Evolutionary conservation across 1,140 invertebrate genomes (phyloP).

Genomic region (Temnothorax curvispinosus): DNA sequence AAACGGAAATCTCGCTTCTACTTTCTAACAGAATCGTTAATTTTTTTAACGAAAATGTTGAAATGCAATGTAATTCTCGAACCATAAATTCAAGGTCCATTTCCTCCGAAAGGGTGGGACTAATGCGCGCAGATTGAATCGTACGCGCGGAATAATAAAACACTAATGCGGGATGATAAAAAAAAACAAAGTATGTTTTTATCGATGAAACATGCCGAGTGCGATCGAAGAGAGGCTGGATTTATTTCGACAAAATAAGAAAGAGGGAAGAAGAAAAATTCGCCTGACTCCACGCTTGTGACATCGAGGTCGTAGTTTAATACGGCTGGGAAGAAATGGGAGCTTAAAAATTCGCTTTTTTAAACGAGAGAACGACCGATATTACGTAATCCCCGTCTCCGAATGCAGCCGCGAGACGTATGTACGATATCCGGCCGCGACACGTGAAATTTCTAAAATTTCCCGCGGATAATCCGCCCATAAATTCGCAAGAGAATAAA

Average conservation of each 20-base stretch:
- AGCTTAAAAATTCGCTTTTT: neutral
- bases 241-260: neutral
- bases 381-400: slow-evolving; percentile 8
- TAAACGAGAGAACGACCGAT: neutral
- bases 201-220: neutral
- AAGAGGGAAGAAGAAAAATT: neutral
- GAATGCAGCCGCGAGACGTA: neutral
- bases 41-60: neutral
- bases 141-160: neutral
- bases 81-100: neutral
- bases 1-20: neutral
- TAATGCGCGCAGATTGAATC: neutral
- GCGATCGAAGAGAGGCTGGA: neutral
- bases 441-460: slow-evolving; percentile 16
- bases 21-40: neutral
- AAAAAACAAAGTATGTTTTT: too few relatives aligned
- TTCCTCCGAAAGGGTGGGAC: neutral
- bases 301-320: neutral
- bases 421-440: neutral
- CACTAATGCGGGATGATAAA: neutral
- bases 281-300: neutral
- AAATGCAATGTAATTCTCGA: neutral
- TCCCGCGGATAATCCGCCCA: slow-evolving; percentile 32
- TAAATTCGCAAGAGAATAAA: slow-evolving; percentile 32
- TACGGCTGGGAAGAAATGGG: neutral